Percentiles rank a stretch among this genome's conserved stretches.
Evolutionary conservation across 2,797 vertebrate genomes (phyloP).

Genomic region (Neoniphon sammara): DNA sequence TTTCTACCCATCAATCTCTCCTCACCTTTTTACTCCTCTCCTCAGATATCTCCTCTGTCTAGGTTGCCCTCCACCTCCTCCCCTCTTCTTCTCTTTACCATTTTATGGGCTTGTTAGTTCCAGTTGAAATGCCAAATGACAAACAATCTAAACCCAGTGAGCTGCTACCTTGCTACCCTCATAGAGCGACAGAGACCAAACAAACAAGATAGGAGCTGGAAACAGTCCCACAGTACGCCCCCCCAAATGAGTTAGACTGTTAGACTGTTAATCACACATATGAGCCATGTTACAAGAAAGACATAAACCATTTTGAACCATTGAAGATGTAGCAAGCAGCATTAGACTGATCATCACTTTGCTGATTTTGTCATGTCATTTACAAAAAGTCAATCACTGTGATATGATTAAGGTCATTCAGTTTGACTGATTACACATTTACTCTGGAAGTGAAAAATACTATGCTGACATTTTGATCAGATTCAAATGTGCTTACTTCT

Average conservation of each 20-base stretch:
- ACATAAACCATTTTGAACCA: conserved; percentile 35
- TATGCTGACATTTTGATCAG: too few species aligned
- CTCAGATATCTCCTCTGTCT: conserved; percentile 16
- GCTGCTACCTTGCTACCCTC: conserved; percentile 73
- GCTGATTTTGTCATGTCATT: too few species aligned
- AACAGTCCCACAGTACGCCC: conserved; percentile 60
- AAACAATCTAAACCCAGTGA: conserved; percentile 82
- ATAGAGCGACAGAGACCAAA: conserved; percentile 72
- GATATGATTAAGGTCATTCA: too few species aligned
- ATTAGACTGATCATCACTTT: too few species aligned
- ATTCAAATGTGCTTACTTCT: too few species aligned
- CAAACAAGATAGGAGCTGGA: conserved; percentile 79
- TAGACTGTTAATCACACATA: conserved; percentile 46
- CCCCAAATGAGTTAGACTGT: conserved; percentile 49
- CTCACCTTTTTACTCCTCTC: conserved; percentile 6
- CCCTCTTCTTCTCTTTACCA: conserved; percentile 60
- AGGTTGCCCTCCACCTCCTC: conserved; percentile 45
- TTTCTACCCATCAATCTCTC: conserved; percentile 37
- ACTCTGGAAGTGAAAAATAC: too few species aligned
- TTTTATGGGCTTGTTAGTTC: conserved; percentile 86
- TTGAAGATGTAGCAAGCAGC: not conserved
- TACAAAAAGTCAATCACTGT: too few species aligned
- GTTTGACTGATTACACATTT: too few species aligned
- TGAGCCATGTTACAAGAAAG: conserved; percentile 39
- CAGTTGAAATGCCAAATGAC: conserved; percentile 84